phyloP scores from a whole-genome alignment of 2,797 vertebrate species.

The Amblyopsis hoosieri region DNA sequence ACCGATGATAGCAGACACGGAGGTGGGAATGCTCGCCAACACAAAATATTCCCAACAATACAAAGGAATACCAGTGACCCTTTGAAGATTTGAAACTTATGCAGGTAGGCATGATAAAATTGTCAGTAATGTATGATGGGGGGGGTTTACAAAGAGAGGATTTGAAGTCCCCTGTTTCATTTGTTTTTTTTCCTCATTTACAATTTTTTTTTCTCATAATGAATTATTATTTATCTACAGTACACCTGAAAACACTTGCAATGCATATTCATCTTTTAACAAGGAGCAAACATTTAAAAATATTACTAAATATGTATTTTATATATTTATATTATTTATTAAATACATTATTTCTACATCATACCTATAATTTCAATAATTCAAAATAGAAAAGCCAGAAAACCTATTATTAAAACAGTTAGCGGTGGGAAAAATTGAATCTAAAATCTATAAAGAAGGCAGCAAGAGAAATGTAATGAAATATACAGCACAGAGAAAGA shows the following conservation, averaged over 20 bases:
- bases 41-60: constrained; percentile 56
- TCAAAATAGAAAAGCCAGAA: no score
- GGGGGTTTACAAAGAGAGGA: constrained; percentile 22
- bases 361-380: no score
- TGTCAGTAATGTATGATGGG: constrained; percentile 29
- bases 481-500: not conserved
- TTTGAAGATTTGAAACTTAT: constrained; percentile 68
- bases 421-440: no score
- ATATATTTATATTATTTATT: no score
- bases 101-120: constrained; percentile 39
- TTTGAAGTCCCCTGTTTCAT: constrained; percentile 1
- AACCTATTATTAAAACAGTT: no score
- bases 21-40: constrained; percentile 68
- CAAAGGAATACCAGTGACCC: constrained; percentile 59
- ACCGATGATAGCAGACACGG: constrained; percentile 64
- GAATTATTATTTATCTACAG: not conserved
- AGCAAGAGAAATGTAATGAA: not conserved
- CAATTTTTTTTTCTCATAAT: not conserved
- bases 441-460: not conserved
- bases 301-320: no score
- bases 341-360: no score
- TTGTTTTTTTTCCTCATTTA: not conserved
- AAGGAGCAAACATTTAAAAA: not conserved
- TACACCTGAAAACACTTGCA: constrained; percentile 19
- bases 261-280: not conserved